Evolutionary conservation across 1,140 invertebrate species (phyloP), one percentile per base, ranked within the genome.

Genomic region (Zaprionus ghesquierei): DNA sequence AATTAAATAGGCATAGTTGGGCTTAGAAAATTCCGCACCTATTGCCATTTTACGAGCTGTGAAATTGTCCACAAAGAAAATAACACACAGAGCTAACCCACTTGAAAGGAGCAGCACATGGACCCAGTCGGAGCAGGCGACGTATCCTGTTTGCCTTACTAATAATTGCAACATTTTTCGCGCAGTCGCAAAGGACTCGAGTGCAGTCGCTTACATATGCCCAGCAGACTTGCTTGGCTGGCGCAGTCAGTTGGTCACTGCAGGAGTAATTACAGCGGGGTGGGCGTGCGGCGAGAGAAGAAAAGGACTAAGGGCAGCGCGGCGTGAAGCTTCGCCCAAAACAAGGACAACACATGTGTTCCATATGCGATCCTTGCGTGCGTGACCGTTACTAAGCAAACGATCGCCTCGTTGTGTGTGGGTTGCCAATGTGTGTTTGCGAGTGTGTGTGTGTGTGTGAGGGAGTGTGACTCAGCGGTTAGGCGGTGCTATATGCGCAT

Each of bases 141-240:
- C 41, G 54, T 25, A 5, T 25, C 25, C 25, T 25, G 25, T 82
- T 87, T 87, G 51, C 62, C 46, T 58, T 74, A 87, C 74, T 87
- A 87, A 87, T 87, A 87, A 87, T 87, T 87, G 84, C 84, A 77
- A 82, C 44, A 87, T 78, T 85, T 81, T 85, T 85, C 65, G 81
- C 81, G 74, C 74, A 44, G 13, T 10, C 5, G 23, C 8, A 38
- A 10, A 18, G 10, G 12, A 9, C 44, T 44, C 41, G n/a, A 65
- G 44, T 41, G 13, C 13, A 51, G 15, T n/a, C 33, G 38, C 58
- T 68, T 79, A 89, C 82, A 86, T 68, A 79, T 87, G 82, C 69
- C 5, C 46, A 72, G 55, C 81, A 85, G 46, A 85, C 76, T n/a
- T 29, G 8, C 27, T 25, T 29, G 35, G 29, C 13, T 41, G 51